Evolutionary conservation across 1,140 invertebrate genomes (phyloP).

Genomic region (Paracyclopina nana): DNA sequence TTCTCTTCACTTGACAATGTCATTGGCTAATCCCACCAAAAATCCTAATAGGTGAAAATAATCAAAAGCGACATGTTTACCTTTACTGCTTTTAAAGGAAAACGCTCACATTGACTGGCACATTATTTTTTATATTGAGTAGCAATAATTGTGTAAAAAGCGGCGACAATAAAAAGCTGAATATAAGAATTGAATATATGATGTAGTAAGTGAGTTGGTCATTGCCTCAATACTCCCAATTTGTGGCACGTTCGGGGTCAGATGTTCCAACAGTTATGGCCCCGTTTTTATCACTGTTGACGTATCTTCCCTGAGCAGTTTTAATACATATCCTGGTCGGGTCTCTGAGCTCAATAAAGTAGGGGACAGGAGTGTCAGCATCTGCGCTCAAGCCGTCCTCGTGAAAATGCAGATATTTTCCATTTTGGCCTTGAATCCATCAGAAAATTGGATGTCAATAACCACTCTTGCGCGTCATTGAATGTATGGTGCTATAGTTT

Average conservation of each 20-base stretch:
- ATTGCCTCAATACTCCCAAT: conserved; percentile 89
- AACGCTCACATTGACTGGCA: too few relatives aligned
- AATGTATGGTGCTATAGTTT: conserved; percentile 19
- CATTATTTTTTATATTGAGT: neutral
- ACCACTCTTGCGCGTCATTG: neutral
- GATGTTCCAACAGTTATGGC: conserved; percentile 59
- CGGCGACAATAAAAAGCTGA: neutral
- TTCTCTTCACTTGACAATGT: too few relatives aligned
- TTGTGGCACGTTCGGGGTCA: conserved; percentile 56
- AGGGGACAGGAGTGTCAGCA: conserved; percentile 59
- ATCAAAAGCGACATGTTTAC: too few relatives aligned
- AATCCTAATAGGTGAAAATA: too few relatives aligned
- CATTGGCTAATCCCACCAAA: too few relatives aligned
- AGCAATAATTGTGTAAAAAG: neutral
- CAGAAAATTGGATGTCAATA: neutral
- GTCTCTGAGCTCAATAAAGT: conserved; percentile 76
- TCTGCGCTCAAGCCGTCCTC: conserved; percentile 68
- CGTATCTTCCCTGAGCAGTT: conserved; percentile 48
- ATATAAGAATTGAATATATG: neutral
- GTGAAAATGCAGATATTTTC: conserved; percentile 77
- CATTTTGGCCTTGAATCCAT: conserved; percentile 50
- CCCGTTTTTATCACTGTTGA: conserved; percentile 83
- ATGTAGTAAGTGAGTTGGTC: conserved; percentile 4
- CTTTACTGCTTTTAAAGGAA: too few relatives aligned
- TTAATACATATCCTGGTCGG: conserved; percentile 76